phyloP scores from a whole-genome alignment of 2,888 invertebrate species.

The Diogma glabrata region DNA sequence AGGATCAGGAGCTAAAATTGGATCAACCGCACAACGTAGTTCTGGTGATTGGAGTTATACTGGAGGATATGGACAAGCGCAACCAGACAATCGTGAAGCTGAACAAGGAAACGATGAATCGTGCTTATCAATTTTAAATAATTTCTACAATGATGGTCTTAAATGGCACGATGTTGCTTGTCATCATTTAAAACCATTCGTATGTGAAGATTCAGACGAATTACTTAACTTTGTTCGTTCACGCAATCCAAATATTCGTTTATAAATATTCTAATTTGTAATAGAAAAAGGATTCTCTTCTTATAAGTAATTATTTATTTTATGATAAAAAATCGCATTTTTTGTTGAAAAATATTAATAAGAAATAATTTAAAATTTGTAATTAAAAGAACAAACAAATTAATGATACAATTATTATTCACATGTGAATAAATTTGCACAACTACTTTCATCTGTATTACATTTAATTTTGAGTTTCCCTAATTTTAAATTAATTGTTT shows the following conservation, averaged over 20 bases:
- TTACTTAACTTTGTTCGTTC: conserved; percentile 81
- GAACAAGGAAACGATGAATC: conserved; percentile 88
- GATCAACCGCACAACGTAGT: conserved; percentile 76
- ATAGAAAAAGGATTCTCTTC: too few relatives aligned
- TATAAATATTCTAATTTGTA: too few relatives aligned
- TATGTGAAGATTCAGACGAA: conserved; percentile 85
- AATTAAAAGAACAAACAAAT: too few relatives aligned
- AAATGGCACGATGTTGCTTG: conserved; percentile 84
- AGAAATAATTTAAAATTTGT: too few relatives aligned
- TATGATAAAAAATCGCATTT: too few relatives aligned
- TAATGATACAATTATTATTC: too few relatives aligned
- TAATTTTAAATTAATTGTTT: too few relatives aligned
- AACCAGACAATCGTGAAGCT: conserved; percentile 84
- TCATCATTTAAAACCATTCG: conserved; percentile 76
- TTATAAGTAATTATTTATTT: too few relatives aligned
- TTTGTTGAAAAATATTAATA: too few relatives aligned
- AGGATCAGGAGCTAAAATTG: conserved; percentile 83
- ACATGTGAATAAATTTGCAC: too few relatives aligned
- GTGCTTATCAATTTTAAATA: conserved; percentile 77
- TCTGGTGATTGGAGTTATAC: conserved; percentile 85
- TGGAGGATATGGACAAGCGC: conserved; percentile 76
- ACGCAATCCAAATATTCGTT: conserved; percentile 73
- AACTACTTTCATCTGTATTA: too few relatives aligned
- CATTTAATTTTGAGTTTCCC: too few relatives aligned
- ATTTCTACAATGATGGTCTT: conserved; percentile 80